Conservation (phyloP, 2,888 invertebrate genomes). For the Eristalis pertinax region DNA sequence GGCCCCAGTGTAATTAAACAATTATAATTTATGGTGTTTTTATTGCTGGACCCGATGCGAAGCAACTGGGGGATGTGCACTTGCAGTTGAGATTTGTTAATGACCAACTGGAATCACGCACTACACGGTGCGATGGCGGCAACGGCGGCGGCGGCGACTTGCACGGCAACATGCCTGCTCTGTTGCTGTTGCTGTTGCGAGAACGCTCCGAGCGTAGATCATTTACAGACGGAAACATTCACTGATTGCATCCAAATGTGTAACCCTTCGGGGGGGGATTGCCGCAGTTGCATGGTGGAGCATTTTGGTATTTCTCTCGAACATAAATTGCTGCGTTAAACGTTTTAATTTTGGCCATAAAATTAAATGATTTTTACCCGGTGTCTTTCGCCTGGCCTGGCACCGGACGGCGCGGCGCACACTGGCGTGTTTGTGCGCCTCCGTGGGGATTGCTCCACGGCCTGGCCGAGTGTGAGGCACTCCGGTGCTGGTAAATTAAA, state of each 20-base stretch:
- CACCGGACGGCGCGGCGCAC: neutral
- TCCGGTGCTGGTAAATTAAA: slow-evolving; percentile 52
- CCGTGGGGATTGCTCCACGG: neutral
- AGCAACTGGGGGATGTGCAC: slow-evolving; percentile 41
- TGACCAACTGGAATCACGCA: slow-evolving; percentile 70
- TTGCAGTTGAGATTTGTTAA: slow-evolving; percentile 66
- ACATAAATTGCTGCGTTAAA: slow-evolving; percentile 71
- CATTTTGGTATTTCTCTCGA: slow-evolving; percentile 47
- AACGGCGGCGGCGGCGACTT: no score
- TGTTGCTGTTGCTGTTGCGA: slow-evolving; percentile 18
- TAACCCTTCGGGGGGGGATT: slow-evolving; percentile 51
- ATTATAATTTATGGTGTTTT: slow-evolving; percentile 72
- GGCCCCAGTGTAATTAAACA: slow-evolving; percentile 68
- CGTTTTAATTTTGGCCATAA: slow-evolving; percentile 71
- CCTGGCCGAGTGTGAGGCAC: slow-evolving; percentile 35
- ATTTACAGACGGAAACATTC: slow-evolving; percentile 67
- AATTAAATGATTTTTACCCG: slow-evolving; percentile 57
- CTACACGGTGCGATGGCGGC: slow-evolving; percentile 12
- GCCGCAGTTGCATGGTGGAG: neutral
- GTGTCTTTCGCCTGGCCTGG: slow-evolving; percentile 4
- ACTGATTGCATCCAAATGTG: slow-evolving; percentile 67
- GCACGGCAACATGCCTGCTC: no score
- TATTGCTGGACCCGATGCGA: slow-evolving; percentile 61
- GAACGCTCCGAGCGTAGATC: slow-evolving; percentile 64
- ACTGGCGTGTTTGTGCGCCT: neutral